A percentile compares a stretch with the other conserved stretches of the same genome.
Evolutionary conservation across 2,888 invertebrate species (phyloP).

Genomic region (Rhamphomyia laevipes): DNA sequence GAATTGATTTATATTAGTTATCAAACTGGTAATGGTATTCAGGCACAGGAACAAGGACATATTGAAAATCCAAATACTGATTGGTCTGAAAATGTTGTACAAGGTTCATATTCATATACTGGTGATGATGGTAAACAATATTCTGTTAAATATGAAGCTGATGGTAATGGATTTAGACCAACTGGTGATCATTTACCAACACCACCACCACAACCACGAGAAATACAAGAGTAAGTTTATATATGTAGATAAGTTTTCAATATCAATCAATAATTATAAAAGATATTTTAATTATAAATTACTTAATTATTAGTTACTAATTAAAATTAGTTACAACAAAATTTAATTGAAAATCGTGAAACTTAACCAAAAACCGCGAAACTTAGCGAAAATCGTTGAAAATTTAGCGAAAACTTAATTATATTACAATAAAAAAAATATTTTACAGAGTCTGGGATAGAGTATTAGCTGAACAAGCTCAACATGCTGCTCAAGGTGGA

Average conservation of each 20-base stretch:
- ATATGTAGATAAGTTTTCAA: neutral
- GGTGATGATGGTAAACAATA: slow-evolving; percentile 50
- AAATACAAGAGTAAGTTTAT: slow-evolving; percentile 16
- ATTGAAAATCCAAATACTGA: slow-evolving; percentile 47
- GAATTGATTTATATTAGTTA: slow-evolving; percentile 36
- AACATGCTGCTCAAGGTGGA: neutral
- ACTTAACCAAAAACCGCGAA: no score
- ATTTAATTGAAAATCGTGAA: neutral
- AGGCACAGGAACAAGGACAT: slow-evolving; percentile 43
- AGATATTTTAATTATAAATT: neutral
- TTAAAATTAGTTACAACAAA: neutral
- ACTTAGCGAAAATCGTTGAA: no score
- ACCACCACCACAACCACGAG: slow-evolving; percentile 56
- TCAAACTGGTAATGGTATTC: slow-evolving; percentile 55
- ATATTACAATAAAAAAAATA: no score
- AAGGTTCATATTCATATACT: slow-evolving; percentile 51
- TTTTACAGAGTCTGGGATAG: neutral
- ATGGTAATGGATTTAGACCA: slow-evolving; percentile 65
- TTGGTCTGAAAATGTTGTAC: slow-evolving; percentile 47
- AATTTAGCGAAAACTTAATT: no score
- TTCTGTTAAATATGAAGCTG: slow-evolving; percentile 56
- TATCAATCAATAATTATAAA: neutral
- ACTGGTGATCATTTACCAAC: slow-evolving; percentile 67
- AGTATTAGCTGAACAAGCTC: neutral
- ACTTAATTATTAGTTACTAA: neutral